phyloP scores from a whole-genome alignment of 1,140 invertebrate genomes.

The Belonocnema kinseyi region DNA sequence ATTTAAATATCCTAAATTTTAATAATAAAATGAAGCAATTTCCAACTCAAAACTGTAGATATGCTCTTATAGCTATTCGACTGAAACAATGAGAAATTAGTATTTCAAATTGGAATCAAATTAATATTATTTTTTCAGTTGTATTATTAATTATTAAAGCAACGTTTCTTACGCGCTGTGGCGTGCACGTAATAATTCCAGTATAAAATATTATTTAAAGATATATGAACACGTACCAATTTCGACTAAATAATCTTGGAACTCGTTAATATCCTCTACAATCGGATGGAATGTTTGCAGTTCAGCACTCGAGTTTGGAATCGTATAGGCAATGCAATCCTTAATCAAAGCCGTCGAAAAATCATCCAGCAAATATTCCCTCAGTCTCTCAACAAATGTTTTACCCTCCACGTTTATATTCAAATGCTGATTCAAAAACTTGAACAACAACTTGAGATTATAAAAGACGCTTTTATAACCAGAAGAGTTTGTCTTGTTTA shows the following conservation, averaged over 20 bases:
- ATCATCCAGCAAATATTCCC: slow-evolving; percentile 78
- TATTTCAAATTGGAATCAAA: no score
- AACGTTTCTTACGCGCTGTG: no score
- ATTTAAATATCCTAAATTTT: no score
- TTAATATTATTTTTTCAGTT: no score
- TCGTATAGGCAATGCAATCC: slow-evolving; percentile 84
- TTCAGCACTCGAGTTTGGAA: slow-evolving; percentile 84
- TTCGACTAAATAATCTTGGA: slow-evolving; percentile 80
- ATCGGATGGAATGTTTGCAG: slow-evolving; percentile 81
- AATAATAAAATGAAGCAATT: no score
- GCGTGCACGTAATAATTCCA: neutral
- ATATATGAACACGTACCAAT: slow-evolving; percentile 66
- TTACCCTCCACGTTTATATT: slow-evolving; percentile 75
- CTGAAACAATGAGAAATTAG: no score
- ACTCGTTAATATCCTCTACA: slow-evolving; percentile 79
- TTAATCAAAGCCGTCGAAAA: slow-evolving; percentile 83
- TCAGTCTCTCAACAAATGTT: slow-evolving; percentile 80
- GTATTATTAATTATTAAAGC: no score
- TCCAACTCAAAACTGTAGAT: no score
- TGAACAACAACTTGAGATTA: slow-evolving; percentile 79
- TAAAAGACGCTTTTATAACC: slow-evolving; percentile 78
- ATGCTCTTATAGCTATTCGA: no score
- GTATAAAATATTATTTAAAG: slow-evolving; percentile 20
- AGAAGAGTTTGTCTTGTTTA: slow-evolving; percentile 71
- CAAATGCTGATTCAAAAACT: slow-evolving; percentile 78